Evolutionary conservation across 23 tunicate genomes (phyloP).

Genomic region (Phallusia fumigata): DNA sequence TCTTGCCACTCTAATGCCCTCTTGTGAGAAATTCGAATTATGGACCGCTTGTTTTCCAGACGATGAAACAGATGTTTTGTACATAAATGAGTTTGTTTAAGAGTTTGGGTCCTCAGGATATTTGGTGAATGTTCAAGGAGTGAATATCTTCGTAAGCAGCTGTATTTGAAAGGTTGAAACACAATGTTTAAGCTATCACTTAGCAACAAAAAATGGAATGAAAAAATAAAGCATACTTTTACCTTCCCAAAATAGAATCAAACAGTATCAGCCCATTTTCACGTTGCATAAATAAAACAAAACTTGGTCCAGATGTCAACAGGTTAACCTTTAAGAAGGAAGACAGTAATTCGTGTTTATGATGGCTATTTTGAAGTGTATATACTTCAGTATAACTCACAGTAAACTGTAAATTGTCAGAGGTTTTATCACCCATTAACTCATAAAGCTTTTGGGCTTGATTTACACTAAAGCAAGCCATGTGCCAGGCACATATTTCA

Average conservation of each 20-base stretch:
- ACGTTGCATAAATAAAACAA: slow-evolving; percentile 54
- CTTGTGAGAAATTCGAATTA: slow-evolving; percentile 38
- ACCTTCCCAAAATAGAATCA: slow-evolving; percentile 82
- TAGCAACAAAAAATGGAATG: neutral
- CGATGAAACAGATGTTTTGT: slow-evolving; percentile 27
- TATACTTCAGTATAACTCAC: neutral
- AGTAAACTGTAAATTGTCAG: neutral
- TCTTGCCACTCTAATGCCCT: slow-evolving; percentile 27
- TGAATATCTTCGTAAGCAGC: neutral
- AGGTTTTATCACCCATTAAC: slow-evolving; percentile 13
- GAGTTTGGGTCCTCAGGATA: slow-evolving; percentile 35
- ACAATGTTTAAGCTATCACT: neutral
- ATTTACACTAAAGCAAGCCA: slow-evolving; percentile 39
- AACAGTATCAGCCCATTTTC: slow-evolving; percentile 69
- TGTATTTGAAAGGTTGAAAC: neutral
- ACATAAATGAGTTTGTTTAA: slow-evolving; percentile 24
- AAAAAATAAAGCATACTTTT: neutral
- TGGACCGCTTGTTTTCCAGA: slow-evolving; percentile 28
- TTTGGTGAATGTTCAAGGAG: neutral
- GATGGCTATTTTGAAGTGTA: neutral
- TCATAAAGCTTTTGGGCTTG: slow-evolving; percentile 35
- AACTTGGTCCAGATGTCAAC: slow-evolving; percentile 41
- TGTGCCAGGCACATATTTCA: slow-evolving; percentile 62
- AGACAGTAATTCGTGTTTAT: too few species aligned
- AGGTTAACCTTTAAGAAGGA: neutral